These are phyloP conservation scores for Terrapene triunguis DNA, from an alignment of 2,113 vertebrate species.

Conservation along the genomic window DNA sequence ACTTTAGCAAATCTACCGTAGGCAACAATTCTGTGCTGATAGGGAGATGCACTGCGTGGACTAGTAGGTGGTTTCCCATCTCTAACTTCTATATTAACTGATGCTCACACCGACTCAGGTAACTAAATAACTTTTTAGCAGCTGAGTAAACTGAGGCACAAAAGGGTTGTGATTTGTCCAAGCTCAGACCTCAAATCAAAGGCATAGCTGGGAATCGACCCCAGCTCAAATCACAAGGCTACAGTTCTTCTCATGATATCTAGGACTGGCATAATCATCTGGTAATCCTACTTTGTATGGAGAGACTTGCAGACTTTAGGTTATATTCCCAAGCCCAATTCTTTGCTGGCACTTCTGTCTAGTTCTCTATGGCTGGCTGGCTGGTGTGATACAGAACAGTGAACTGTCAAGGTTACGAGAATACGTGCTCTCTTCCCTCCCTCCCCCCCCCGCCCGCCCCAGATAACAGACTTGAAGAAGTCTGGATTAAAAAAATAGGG, in stretches of 20 bases:
- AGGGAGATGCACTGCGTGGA: neutral
- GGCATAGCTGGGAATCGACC: neutral
- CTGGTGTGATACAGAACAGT: neutral
- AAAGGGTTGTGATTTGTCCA: neutral
- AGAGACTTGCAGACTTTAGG: neutral
- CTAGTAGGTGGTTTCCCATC: neutral
- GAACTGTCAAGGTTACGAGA: neutral
- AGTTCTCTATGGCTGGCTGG: neutral
- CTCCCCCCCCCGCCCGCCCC: rapidly evolving
- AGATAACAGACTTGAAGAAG: neutral
- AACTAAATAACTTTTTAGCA: rapidly evolving
- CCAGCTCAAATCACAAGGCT: neutral
- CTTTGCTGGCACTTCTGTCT: neutral
- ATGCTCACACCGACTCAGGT: neutral
- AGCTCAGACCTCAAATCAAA: neutral
- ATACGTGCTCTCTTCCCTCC: neutral
- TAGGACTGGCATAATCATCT: neutral
- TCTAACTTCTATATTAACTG: neutral
- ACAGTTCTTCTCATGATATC: neutral
- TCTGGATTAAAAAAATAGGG: neutral
- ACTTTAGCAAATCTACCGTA: neutral
- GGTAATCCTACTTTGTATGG: neutral
- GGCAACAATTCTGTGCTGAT: neutral
- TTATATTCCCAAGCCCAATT: neutral
- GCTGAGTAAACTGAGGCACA: neutral